These are phyloP conservation scores for Emys orbicularis DNA, from an alignment of 2,797 vertebrate species.

Conservation along the genomic window DNA sequence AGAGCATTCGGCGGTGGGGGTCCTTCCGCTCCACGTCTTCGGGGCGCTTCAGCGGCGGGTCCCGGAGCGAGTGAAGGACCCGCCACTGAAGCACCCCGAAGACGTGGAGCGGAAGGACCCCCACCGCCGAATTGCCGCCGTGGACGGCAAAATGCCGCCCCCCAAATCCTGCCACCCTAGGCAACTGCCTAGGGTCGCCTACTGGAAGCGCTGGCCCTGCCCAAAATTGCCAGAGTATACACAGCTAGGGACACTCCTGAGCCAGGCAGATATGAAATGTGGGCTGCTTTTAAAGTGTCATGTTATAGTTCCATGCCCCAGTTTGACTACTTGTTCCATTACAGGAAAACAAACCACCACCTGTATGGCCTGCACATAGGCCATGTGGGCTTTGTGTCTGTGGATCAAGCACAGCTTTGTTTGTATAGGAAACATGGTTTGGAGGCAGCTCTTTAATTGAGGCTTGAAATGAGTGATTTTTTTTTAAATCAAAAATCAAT, in stretches of 20 bases:
- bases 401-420: constrained; percentile 7
- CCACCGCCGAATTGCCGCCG: no score
- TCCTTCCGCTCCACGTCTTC: no score
- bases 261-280: constrained; percentile 48
- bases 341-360: neutral
- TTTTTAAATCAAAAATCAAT: neutral
- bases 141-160: no score
- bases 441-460: constrained; percentile 11
- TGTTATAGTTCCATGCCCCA: constrained; percentile 44
- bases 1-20: no score
- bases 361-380: neutral
- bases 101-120: no score
- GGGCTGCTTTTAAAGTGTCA: constrained; percentile 50
- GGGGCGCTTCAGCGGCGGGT: no score
- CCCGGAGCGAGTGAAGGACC: no score
- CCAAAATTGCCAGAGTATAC: constrained; percentile 18
- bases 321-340: constrained; percentile 39
- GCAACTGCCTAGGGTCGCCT: no score
- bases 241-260: neutral
- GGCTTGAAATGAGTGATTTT: neutral
- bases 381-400: neutral
- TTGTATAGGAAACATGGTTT: constrained; percentile 30
- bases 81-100: no score
- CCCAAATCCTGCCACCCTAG: no score
- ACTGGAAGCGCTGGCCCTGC: neutral